Base-by-base conservation (phyloP, 2,888 invertebrate genomes). In the Oithona nana region DNA sequence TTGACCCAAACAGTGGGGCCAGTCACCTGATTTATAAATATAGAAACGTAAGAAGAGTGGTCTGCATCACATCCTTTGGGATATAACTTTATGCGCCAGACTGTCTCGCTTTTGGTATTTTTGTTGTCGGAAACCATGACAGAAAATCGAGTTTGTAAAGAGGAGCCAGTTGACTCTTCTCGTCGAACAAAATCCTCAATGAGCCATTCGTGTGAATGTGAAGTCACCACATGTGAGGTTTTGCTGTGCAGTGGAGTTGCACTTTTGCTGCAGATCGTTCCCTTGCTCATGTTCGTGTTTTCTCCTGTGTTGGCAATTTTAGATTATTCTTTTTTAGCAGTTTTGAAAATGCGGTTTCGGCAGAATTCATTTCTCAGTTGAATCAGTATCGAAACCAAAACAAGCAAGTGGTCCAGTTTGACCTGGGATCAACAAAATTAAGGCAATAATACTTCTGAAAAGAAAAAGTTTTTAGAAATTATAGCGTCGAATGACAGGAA, bases 41-140 rank as follows among this genome's bases (percentile, higher is more conserved):
- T 20, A 26, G 31, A 31, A n/a, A 31, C 30, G 57, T 57, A 57
- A 30, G 29, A 30, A 20, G 57, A 20, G 39, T 57, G 31, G 20
- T 30, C 30, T 20, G 57, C 22, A 1, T 29, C 48, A 20, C 57
- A 57, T 2, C 57, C 57, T 1, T 31, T 29, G 1, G 57, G 57
- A n/a, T 57, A 57, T 6, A 57, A 20, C 22, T 30, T 57, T 16
- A 57, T 57, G 4, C 48, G n/a, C 57, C 57, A 57, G 13, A 57
- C 26, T 20, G 57, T 57, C 3, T 57, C 57, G 1, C n/a, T 13
- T 1, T 30, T 11, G 3, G n/a, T 1, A 26, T 20, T 24, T 31
- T 31, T 1, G 26, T 24, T 26, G 2, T 57, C 57, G 2, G 4
- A 20, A 11, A 31, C 57, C 1, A 31, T 20, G 3, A 57, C 57